Percentiles rank a stretch among this genome's conserved stretches.
These are phyloP conservation scores for Pteronotus mesoamericanus DNA, from an alignment of 2,797 vertebrate genomes.

Conservation along the genomic window DNA sequence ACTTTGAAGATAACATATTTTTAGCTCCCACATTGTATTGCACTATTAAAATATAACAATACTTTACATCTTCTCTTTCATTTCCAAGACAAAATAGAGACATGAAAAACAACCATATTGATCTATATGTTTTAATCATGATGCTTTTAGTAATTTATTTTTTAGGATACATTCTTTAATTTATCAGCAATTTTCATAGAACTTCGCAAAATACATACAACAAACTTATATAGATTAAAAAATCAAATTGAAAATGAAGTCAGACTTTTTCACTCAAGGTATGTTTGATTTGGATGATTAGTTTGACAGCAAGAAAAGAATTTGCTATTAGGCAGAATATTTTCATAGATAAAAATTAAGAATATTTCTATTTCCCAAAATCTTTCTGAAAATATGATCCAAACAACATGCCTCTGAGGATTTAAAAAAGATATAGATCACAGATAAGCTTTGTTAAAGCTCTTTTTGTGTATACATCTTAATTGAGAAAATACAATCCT, in stretches of 20 bases:
- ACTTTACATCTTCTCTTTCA: neutral
- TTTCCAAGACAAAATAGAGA: neutral
- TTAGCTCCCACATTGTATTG: neutral
- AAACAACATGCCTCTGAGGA: neutral
- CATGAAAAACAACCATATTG: neutral
- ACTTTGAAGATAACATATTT: constrained; percentile 25
- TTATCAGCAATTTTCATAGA: neutral
- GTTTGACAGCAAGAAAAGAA: neutral
- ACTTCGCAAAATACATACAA: neutral
- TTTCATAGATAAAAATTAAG: constrained; percentile 2
- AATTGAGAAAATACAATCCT: neutral
- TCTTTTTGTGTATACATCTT: neutral
- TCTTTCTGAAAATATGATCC: neutral
- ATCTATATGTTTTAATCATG: neutral
- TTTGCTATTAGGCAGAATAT: neutral
- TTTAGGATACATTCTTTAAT: neutral
- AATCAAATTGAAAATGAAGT: constrained; percentile 17
- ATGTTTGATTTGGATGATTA: neutral
- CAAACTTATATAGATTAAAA: neutral
- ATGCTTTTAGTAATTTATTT: constrained; percentile 5
- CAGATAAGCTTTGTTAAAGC: neutral
- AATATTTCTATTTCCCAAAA: neutral
- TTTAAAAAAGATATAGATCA: neutral
- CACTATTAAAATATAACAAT: constrained; percentile 39
- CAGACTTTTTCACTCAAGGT: neutral